Base-by-base conservation (phyloP, 2,888 invertebrate genomes). In the Drosophila meridionalis region DNA sequence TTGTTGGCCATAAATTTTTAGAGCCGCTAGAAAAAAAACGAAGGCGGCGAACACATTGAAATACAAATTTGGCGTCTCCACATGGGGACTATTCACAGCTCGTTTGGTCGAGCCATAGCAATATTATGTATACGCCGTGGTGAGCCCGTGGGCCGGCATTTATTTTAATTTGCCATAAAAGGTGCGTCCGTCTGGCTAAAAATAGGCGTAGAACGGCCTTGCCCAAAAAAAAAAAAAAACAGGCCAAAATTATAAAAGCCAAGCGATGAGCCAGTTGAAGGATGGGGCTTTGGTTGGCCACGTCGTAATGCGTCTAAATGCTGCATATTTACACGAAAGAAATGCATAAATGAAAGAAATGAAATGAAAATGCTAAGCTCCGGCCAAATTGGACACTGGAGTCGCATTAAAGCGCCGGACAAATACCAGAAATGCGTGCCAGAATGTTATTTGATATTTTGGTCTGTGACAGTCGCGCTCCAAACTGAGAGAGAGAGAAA, bases 341-440 rank as follows among this genome's bases (percentile, higher is more conserved):
- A 87, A 89, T 87, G 87, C 89, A 88, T 84, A 84, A 88, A 52
- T 20, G 50, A 52, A 34, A 70, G 79, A n/a, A 62, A 48, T 43
- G 82, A n/a, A 65, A 48, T 43, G 28, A 69, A 78, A 50, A 66
- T 61, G 42, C 45, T 36, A 4, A 65, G 63, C 5, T 9, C 9
- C n/a, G 30, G 34, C 63, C 43, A 36, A 61, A 87, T 76, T 73
- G 77, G 80, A 69, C 88, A 76, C 80, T 69, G 62, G 76, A 78
- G 89, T 56, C 55, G 73, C 83, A 85, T 89, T 87, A 81, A 75
- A 78, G 77, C 62, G 72, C 34, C 61, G 61, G 72, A 75, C 78
- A 80, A 86, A 83, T 79, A 82, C 69, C 64, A 69, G 57, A 85
- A 79, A 87, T 89, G 90, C 87, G 88, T 89, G 90, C 85, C 83